Percentiles rank a stretch among this genome's conserved stretches.
Conservation (phyloP, 2,888 invertebrate genomes). For the Thera britannica region DNA sequence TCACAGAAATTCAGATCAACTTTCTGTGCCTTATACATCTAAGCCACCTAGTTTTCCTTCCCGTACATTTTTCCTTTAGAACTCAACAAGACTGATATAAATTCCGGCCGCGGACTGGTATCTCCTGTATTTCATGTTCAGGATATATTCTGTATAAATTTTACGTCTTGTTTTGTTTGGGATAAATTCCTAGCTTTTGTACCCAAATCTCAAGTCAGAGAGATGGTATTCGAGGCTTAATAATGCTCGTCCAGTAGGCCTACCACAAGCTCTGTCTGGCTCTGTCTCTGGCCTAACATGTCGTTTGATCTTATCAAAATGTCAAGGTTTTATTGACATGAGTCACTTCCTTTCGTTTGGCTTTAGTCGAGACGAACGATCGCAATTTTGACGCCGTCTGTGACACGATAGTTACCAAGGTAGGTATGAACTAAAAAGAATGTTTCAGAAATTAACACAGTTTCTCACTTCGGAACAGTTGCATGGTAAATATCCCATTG, state of each 20-base stretch:
- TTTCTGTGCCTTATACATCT: background rate
- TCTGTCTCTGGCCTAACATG: background rate
- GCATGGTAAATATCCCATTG: too few relatives aligned
- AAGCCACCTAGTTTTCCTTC: background rate
- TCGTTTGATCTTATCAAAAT: conserved; percentile 16
- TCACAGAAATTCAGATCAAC: too few relatives aligned
- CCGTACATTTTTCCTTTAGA: conserved; percentile 27
- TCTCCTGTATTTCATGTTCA: conserved; percentile 27
- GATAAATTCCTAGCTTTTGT: background rate
- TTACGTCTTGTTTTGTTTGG: conserved; percentile 13
- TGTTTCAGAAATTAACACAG: too few relatives aligned
- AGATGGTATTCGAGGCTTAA: background rate
- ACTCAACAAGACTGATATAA: conserved; percentile 33
- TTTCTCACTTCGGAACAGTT: too few relatives aligned
- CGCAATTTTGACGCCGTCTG: background rate
- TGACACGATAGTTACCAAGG: too few relatives aligned
- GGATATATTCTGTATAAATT: conserved; percentile 20
- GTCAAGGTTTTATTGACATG: conserved; percentile 12
- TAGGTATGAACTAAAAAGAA: too few relatives aligned
- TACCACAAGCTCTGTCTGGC: too few relatives aligned
- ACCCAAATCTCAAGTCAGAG: background rate
- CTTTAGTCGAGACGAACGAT: background rate
- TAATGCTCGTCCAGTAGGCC: background rate
- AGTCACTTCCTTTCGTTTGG: conserved; percentile 14
- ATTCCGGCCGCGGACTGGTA: conserved; percentile 27